A percentile compares a stretch with the other conserved stretches of the same genome.
phyloP scores from a whole-genome alignment of 2,888 invertebrate genomes.

The Fragum sueziense region DNA sequence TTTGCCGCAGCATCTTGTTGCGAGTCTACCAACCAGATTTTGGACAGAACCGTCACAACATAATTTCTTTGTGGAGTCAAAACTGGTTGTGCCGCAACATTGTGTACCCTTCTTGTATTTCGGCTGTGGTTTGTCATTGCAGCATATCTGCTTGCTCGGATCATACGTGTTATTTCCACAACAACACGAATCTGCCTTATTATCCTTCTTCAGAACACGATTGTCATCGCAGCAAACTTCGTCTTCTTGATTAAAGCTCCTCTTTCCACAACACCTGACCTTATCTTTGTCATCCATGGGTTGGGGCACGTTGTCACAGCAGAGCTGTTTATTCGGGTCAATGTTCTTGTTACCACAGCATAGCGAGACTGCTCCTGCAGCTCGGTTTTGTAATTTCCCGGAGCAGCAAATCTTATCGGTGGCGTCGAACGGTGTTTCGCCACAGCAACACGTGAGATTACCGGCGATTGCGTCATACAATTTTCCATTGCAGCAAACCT shows the following conservation, averaged over 20 bases:
- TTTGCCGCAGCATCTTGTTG: conserved; percentile 48
- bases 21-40: conserved; percentile 33
- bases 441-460: conserved; percentile 53
- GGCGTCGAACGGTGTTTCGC: conserved; percentile 34
- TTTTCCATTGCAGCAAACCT: conserved; percentile 51
- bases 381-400: conserved; percentile 34
- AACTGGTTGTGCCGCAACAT: conserved; percentile 52
- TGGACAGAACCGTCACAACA: conserved; percentile 51
- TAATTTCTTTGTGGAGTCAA: conserved; percentile 47
- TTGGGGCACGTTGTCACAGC: conserved; percentile 47
- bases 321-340: conserved; percentile 38
- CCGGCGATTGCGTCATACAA: conserved; percentile 43
- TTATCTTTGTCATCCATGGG: conserved; percentile 25
- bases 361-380: conserved; percentile 36
- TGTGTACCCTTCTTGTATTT: conserved; percentile 43
- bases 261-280: conserved; percentile 39
- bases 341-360: conserved; percentile 48
- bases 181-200: conserved; percentile 44
- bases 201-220: conserved; percentile 32
- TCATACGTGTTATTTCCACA: conserved; percentile 48
- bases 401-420: conserved; percentile 43
- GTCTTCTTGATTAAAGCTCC: conserved; percentile 39
- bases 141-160: conserved; percentile 43
- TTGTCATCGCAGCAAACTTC: conserved; percentile 51
- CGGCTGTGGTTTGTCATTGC: conserved; percentile 36